A percentile compares a stretch with the other conserved stretches of the same genome.
Evolutionary conservation across 2,113 vertebrate genomes (phyloP).

Genomic region (Proterorhinus semilunaris): DNA sequence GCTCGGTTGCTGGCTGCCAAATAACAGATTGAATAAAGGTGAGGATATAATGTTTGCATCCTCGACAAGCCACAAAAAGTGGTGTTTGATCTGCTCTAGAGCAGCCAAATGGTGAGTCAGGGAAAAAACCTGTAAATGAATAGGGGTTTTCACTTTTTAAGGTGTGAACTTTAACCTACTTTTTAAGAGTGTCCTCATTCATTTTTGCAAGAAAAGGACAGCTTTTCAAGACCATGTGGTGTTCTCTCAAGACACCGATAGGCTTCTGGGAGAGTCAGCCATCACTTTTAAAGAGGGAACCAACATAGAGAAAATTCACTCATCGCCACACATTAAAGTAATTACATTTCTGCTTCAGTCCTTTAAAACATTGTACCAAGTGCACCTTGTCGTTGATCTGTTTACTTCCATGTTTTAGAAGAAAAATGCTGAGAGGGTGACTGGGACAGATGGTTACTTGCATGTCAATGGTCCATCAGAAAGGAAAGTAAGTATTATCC

Average conservation of each 20-base stretch:
- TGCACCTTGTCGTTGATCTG: constrained; percentile 34
- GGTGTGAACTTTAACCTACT: constrained; percentile 41
- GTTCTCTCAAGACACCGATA: constrained; percentile 52
- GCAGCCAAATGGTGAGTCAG: not conserved
- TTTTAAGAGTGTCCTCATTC: constrained; percentile 60
- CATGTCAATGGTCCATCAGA: constrained; percentile 73
- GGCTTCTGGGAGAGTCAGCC: constrained; percentile 43
- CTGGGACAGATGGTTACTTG: constrained; percentile 74
- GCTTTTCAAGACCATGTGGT: constrained; percentile 8
- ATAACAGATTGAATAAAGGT: too few species aligned
- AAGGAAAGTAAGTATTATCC: constrained; percentile 67
- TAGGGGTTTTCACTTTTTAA: not conserved
- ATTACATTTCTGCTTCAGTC: not conserved
- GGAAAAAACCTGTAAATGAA: not conserved
- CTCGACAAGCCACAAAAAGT: too few species aligned
- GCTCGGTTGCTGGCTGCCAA: too few species aligned
- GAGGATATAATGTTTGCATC: too few species aligned
- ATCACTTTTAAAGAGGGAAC: not conserved
- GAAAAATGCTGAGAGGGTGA: constrained; percentile 48
- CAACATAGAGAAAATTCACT: constrained; percentile 8
- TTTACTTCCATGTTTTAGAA: constrained; percentile 41
- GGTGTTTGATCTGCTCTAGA: not conserved
- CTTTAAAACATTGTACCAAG: not conserved
- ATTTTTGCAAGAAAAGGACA: constrained; percentile 46
- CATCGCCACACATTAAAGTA: constrained; percentile 34